Conservation (phyloP, 92 coral and sea anemone species). For the Scolanthus callimorphus region DNA sequence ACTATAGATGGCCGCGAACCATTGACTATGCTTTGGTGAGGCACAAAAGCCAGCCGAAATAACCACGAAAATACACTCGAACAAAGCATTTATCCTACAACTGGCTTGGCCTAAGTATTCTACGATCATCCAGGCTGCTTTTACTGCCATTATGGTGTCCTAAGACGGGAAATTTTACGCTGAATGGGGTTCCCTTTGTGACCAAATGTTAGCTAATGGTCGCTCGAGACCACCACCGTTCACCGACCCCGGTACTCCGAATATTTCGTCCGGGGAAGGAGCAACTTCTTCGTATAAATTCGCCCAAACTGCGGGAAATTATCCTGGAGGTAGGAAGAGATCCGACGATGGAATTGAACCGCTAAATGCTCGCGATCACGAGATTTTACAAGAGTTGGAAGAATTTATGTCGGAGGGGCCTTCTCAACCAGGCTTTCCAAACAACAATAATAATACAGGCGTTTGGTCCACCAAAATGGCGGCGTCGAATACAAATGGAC, state of each 20-base stretch:
- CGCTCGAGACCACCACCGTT: conserved; percentile 55
- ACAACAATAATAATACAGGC: conserved; percentile 54
- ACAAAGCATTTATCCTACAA: no score
- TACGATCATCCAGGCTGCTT: neutral
- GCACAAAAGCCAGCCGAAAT: conserved; percentile 78
- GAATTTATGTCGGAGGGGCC: conserved; percentile 42
- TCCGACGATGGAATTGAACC: conserved; percentile 66
- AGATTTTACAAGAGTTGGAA: conserved; percentile 54
- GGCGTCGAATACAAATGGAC: conserved; percentile 58
- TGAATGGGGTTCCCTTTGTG: conserved; percentile 79
- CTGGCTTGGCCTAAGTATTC: no score
- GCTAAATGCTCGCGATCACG: conserved; percentile 53
- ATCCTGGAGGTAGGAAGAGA: conserved; percentile 33
- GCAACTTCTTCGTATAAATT: conserved; percentile 53
- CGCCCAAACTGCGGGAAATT: conserved; percentile 51
- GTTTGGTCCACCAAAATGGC: conserved; percentile 72
- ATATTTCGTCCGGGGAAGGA: conserved; percentile 65
- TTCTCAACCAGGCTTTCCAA: conserved; percentile 22
- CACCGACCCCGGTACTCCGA: conserved; percentile 63
- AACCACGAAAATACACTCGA: conserved; percentile 61
- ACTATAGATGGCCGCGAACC: conserved; percentile 82
- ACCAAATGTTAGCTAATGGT: conserved; percentile 75
- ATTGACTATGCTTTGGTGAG: conserved; percentile 58
- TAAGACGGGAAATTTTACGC: conserved; percentile 47
- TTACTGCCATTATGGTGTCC: conserved; percentile 68